A percentile compares a stretch with the other conserved stretches of the same genome.
Conservation (phyloP, 2,888 invertebrate genomes). For the Chaitophorus viminalis region DNA sequence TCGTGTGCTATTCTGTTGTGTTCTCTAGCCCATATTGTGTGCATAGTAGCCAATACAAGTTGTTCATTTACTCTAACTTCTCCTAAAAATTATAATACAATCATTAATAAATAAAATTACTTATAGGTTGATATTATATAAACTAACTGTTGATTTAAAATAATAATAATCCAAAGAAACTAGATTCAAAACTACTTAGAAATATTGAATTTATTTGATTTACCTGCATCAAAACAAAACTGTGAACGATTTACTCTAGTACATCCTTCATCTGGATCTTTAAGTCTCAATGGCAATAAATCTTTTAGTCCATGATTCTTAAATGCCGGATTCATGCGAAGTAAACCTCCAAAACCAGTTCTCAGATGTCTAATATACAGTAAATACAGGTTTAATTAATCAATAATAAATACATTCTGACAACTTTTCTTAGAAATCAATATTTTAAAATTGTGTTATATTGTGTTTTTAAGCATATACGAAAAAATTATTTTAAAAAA, state of each 20-base stretch:
- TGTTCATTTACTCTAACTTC: conserved; percentile 95
- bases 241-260: conserved; percentile 88
- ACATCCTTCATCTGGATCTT: conserved; percentile 92
- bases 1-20: conserved; percentile 86
- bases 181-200: neutral
- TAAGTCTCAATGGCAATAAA: conserved; percentile 84
- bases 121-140: neutral
- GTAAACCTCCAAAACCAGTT: conserved; percentile 82
- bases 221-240: conserved; percentile 89
- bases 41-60: conserved; percentile 88
- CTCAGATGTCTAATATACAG: conserved; percentile 74
- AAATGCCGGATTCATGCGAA: conserved; percentile 91
- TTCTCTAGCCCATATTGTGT: conserved; percentile 88
- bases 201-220: neutral
- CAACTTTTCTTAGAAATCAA: neutral
- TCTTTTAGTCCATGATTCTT: conserved; percentile 88
- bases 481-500: neutral
- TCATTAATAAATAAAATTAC: neutral
- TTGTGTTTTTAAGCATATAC: neutral
- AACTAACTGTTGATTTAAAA: neutral
- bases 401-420: neutral
- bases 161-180: neutral
- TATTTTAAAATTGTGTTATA: neutral
- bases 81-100: conserved; percentile 66
- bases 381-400: neutral